Percentiles rank a stretch among this genome's conserved stretches.
Evolutionary conservation across 2,113 vertebrate genomes (phyloP).

Genomic region (Aepyceros melampus): DNA sequence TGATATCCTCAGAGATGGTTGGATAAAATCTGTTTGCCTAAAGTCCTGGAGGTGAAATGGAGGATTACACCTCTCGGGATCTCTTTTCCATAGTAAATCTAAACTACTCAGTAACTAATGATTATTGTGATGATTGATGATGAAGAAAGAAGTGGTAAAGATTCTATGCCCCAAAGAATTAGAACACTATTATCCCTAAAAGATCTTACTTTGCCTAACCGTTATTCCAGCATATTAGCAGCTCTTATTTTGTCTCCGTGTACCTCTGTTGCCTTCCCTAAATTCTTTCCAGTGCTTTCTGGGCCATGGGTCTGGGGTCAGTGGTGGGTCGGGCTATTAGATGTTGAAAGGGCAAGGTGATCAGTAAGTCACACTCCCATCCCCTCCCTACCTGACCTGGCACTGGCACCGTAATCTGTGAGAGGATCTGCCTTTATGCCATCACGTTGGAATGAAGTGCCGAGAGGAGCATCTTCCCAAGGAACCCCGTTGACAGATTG

Average conservation of each 20-base stretch:
- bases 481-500: slow-evolving; percentile 77
- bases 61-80: not conserved
- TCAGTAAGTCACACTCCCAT: slow-evolving; percentile 72
- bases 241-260: not conserved
- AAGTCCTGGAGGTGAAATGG: not conserved
- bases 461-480: slow-evolving; percentile 61
- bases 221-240: not conserved
- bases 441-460: slow-evolving; percentile 64
- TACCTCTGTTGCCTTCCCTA: slow-evolving; percentile 35
- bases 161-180: not conserved
- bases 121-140: too few species aligned
- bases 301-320: slow-evolving; percentile 66
- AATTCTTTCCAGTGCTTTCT: slow-evolving; percentile 55
- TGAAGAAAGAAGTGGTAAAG: not conserved
- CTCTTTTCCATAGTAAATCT: not conserved
- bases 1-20: not conserved
- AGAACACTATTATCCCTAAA: not conserved
- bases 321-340: slow-evolving; percentile 61
- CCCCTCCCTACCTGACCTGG: slow-evolving; percentile 13
- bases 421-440: slow-evolving; percentile 74
- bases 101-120: not conserved
- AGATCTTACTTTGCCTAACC: not conserved
- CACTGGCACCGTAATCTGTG: slow-evolving; percentile 72
- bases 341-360: slow-evolving; percentile 80
- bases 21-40: not conserved